Conservation (phyloP, 1,140 invertebrate species). For the Achroia grisella region DNA sequence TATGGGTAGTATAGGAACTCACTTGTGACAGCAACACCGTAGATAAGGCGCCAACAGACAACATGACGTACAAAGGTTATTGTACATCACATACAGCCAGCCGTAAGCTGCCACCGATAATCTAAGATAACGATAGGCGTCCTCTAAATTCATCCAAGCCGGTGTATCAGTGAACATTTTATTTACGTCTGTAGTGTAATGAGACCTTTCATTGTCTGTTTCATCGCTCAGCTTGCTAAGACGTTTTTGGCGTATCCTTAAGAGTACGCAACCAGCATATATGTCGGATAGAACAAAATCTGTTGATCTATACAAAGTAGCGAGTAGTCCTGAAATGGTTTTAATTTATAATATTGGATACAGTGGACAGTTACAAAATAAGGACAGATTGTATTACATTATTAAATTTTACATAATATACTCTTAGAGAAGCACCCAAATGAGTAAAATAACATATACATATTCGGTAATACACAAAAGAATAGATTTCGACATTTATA, state of each 20-base stretch:
- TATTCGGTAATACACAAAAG: too few species aligned
- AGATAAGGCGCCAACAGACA: conserved; percentile 78
- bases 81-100: conserved; percentile 86
- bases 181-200: conserved; percentile 75
- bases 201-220: conserved; percentile 72
- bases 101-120: conserved; percentile 86
- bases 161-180: conserved; percentile 74
- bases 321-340: conserved; percentile 74
- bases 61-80: conserved; percentile 78
- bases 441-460: too few species aligned
- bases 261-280: conserved; percentile 84
- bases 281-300: conserved; percentile 90
- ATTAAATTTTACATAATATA: too few species aligned
- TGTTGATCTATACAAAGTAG: conserved; percentile 81
- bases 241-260: conserved; percentile 79
- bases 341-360: not conserved
- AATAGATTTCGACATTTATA: too few species aligned
- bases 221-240: conserved; percentile 46
- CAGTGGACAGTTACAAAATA: not conserved
- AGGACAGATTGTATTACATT: too few species aligned
- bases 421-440: too few species aligned
- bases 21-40: conserved; percentile 82
- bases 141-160: conserved; percentile 82
- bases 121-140: conserved; percentile 81
- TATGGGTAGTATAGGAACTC: conserved; percentile 22